Evolutionary conservation across 30 jellyfish, hydroid and myxozoan genomes (phyloP).

Genomic region (Chrysaora quinquecirrha): DNA sequence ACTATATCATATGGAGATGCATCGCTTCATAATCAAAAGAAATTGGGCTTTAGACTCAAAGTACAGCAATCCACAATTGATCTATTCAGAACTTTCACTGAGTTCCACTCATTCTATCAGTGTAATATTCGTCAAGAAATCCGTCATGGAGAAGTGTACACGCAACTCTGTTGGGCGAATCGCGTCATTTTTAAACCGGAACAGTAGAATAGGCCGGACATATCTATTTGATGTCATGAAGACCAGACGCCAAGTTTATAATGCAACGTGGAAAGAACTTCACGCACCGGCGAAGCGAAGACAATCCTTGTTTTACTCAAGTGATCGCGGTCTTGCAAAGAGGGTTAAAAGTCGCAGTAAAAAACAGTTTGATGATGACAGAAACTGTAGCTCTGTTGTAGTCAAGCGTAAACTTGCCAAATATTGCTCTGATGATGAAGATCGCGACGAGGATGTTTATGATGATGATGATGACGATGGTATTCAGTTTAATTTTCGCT

Average conservation of each 20-base stretch:
- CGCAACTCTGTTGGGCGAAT: slow-evolving; percentile 89
- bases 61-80: slow-evolving; percentile 84
- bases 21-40: slow-evolving; percentile 71
- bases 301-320: slow-evolving; percentile 84
- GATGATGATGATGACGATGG: slow-evolving; percentile 29
- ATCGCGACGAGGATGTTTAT: slow-evolving; percentile 28
- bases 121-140: slow-evolving; percentile 93
- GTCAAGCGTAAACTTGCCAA: slow-evolving; percentile 66
- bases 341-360: slow-evolving; percentile 13
- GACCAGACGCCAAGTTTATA: slow-evolving; percentile 95
- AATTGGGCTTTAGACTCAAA: slow-evolving; percentile 76
- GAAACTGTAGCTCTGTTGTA: slow-evolving; percentile 62
- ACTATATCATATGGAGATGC: slow-evolving; percentile 92
- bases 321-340: slow-evolving; percentile 82
- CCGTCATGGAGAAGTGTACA: slow-evolving; percentile 96
- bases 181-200: slow-evolving; percentile 79
- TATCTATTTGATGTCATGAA: slow-evolving; percentile 92
- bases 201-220: slow-evolving; percentile 63
- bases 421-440: slow-evolving; percentile 37
- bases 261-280: slow-evolving; percentile 95
- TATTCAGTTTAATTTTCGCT: neutral
- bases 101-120: slow-evolving; percentile 95
- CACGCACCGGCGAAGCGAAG: slow-evolving; percentile 88
- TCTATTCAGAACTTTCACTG: slow-evolving; percentile 96
- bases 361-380: slow-evolving; percentile 24